Evolutionary conservation across 2,797 vertebrate genomes (phyloP).

Genomic region (Malurus splendens): DNA sequence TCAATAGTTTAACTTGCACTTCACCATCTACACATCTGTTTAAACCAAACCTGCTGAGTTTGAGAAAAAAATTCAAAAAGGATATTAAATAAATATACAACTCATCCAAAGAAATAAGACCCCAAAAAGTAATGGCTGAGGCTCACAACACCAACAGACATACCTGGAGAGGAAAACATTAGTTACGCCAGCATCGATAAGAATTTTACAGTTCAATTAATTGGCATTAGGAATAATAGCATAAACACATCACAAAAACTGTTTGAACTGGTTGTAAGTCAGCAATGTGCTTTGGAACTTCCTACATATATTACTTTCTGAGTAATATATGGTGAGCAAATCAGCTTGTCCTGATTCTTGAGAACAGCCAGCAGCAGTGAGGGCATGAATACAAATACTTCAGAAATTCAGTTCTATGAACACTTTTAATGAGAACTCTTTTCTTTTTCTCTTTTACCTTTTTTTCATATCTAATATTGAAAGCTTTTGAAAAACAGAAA

Average conservation of each 20-base stretch:
- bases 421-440: not conserved
- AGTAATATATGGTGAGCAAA: not conserved
- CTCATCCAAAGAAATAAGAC: not conserved
- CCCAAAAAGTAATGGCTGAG: not conserved
- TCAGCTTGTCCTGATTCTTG: not conserved
- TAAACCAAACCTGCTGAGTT: not conserved
- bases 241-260: not conserved
- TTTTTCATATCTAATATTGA: not conserved
- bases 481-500: not conserved
- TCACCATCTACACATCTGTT: not conserved
- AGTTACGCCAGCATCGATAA: not conserved
- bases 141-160: not conserved
- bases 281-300: not conserved
- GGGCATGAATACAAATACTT: not conserved
- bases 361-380: not conserved
- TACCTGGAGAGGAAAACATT: not conserved
- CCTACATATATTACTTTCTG: not conserved
- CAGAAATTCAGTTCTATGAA: not conserved
- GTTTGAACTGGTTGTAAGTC: not conserved
- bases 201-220: not conserved
- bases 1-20: not conserved
- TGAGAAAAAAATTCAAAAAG: not conserved
- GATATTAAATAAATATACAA: not conserved
- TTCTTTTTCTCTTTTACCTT: not conserved
- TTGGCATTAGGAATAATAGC: not conserved